Evolutionary conservation across 2,888 invertebrate genomes (phyloP).

Genomic region (Xestia ashworthii): DNA sequence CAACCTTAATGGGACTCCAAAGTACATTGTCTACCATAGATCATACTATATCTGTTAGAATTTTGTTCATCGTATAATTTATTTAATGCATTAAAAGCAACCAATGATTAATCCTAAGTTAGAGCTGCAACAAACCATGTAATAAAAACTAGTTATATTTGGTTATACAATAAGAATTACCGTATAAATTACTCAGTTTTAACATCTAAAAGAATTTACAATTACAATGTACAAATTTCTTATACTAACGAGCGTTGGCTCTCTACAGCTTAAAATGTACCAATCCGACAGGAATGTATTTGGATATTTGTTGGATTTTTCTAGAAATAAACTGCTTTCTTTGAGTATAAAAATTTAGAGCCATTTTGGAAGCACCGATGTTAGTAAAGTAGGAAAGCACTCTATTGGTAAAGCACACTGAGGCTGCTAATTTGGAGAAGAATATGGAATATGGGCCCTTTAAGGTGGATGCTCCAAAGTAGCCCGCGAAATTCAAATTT

Average conservation of each 20-base stretch:
- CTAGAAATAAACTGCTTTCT: slow-evolving; percentile 62
- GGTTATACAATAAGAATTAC: slow-evolving; percentile 74
- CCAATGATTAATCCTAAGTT: slow-evolving; percentile 43
- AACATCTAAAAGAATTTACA: slow-evolving; percentile 84
- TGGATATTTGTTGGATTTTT: slow-evolving; percentile 64
- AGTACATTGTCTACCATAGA: slow-evolving; percentile 21
- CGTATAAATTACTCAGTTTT: slow-evolving; percentile 73
- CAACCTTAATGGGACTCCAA: not conserved
- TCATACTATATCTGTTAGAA: not conserved
- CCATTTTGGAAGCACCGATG: slow-evolving; percentile 53
- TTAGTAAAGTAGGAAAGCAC: slow-evolving; percentile 7
- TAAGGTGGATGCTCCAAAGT: no score
- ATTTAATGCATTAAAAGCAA: slow-evolving; percentile 54
- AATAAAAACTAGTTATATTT: slow-evolving; percentile 71
- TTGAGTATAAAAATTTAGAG: slow-evolving; percentile 54
- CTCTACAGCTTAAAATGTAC: slow-evolving; percentile 72
- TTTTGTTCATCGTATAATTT: slow-evolving; percentile 46
- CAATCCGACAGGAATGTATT: slow-evolving; percentile 79
- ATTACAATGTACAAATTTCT: slow-evolving; percentile 85
- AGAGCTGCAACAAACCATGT: slow-evolving; percentile 52
- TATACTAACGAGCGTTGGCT: slow-evolving; percentile 79
- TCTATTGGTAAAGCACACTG: not conserved
- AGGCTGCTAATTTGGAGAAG: not conserved
- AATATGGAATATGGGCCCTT: not conserved
- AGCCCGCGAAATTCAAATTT: no score